phyloP scores from a whole-genome alignment of 2,113 vertebrate species.

The Pangasianodon hypophthalmus region DNA sequence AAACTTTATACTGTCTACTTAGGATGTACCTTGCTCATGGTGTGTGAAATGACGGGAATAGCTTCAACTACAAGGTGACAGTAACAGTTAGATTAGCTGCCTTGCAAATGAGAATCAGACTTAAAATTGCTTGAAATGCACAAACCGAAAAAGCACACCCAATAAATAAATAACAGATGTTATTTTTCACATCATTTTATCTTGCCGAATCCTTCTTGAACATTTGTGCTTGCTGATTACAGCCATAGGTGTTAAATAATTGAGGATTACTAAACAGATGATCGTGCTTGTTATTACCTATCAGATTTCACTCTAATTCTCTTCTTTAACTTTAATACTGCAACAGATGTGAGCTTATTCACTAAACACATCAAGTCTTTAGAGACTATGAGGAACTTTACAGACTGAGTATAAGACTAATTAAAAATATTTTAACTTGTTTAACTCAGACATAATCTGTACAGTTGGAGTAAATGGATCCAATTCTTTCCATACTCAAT shows the following conservation, averaged over 20 bases:
- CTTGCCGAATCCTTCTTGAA: not conserved
- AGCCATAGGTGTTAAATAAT: not conserved
- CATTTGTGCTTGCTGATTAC: not conserved
- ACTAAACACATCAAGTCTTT: not conserved
- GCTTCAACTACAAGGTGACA: slow-evolving; percentile 2
- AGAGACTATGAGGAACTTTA: not conserved
- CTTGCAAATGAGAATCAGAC: not conserved
- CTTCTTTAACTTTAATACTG: not conserved
- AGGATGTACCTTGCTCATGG: not conserved
- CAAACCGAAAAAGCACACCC: not conserved
- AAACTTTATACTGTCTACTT: not conserved
- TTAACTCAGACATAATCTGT: not conserved
- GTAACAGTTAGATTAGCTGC: not conserved
- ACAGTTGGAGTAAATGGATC: not conserved
- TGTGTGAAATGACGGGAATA: not conserved
- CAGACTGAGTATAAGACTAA: not conserved
- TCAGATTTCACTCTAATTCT: not conserved
- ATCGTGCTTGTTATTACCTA: not conserved
- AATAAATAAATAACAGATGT: slow-evolving; percentile 9
- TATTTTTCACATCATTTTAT: not conserved
- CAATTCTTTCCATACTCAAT: not conserved
- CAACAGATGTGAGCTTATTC: not conserved
- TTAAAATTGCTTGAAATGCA: not conserved
- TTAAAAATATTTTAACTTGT: slow-evolving; percentile 2
- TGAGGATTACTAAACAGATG: not conserved